These are phyloP conservation scores for Lethrus apterus DNA, from an alignment of 1,140 invertebrate species.

Conservation along the genomic window DNA sequence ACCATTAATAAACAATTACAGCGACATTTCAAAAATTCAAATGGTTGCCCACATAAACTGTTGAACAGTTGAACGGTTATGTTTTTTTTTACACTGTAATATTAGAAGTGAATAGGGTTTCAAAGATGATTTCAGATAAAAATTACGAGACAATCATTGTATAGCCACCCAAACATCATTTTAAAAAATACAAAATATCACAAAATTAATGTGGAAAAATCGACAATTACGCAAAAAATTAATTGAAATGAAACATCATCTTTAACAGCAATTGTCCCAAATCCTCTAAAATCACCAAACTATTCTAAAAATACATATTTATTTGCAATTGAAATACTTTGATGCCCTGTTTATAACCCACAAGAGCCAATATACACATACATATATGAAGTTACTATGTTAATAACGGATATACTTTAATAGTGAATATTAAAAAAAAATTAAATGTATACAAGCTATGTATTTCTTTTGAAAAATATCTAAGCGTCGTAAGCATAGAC, in stretches of 20 bases:
- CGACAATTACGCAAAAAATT: neutral
- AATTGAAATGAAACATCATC: neutral
- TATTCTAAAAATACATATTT: slow-evolving; percentile 21
- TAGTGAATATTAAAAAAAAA: slow-evolving; percentile 10
- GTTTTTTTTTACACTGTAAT: slow-evolving; percentile 21
- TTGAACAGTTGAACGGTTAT: slow-evolving; percentile 31
- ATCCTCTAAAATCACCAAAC: slow-evolving; percentile 31
- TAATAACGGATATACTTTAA: slow-evolving; percentile 23
- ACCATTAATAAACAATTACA: neutral
- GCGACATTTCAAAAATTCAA: slow-evolving; percentile 10
- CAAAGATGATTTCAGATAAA: slow-evolving; percentile 30
- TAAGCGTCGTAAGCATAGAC: slow-evolving; percentile 32
- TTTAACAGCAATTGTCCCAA: slow-evolving; percentile 24
- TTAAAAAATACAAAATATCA: slow-evolving; percentile 2
- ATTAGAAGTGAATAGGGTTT: slow-evolving; percentile 15
- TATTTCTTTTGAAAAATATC: slow-evolving; percentile 26
- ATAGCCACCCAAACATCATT: too few relatives aligned
- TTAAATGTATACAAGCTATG: neutral
- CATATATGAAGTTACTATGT: slow-evolving; percentile 31
- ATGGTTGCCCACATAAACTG: slow-evolving; percentile 13
- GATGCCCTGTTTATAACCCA: slow-evolving; percentile 36
- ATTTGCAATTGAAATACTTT: slow-evolving; percentile 22
- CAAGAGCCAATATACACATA: slow-evolving; percentile 37
- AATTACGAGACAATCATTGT: slow-evolving; percentile 30
- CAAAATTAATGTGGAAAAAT: neutral